A percentile compares a stretch with the other conserved stretches of the same genome.
Conservation (phyloP, 1,140 invertebrate species). For the Tetranychus urticae region DNA sequence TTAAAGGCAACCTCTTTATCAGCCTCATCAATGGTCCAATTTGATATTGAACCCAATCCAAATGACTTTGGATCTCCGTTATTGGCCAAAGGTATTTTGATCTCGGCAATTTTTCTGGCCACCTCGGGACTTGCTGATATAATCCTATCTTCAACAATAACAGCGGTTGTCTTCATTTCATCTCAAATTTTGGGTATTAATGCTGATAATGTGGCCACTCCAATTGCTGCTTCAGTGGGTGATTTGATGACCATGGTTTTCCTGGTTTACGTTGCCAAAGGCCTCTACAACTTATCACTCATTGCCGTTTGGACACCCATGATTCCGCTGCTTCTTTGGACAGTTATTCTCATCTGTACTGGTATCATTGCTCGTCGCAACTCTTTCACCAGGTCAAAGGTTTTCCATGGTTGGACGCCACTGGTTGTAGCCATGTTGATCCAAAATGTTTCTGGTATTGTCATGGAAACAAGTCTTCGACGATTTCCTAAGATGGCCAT, state of each 20-base stretch:
- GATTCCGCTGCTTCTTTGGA: neutral
- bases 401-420: constrained; percentile 6
- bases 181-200: constrained; percentile 25
- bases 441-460: constrained; percentile 12
- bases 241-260: constrained; percentile 26
- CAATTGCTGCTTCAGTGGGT: constrained; percentile 31
- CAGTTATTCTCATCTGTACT: neutral
- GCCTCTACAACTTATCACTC: neutral
- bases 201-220: constrained; percentile 34
- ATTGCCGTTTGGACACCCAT: neutral
- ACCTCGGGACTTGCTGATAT: constrained; percentile 53
- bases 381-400: constrained; percentile 22
- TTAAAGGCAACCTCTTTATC: too few relatives aligned
- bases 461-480: constrained; percentile 19
- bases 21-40: too few relatives aligned
- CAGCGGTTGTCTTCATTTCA: constrained; percentile 36
- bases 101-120: constrained; percentile 60
- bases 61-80: neutral
- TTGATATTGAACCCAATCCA: neutral
- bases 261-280: constrained; percentile 17
- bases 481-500: constrained; percentile 21
- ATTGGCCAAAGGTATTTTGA: constrained; percentile 27
- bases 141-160: neutral
- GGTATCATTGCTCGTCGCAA: constrained; percentile 46
- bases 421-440: constrained; percentile 6